Evolutionary conservation across 2,888 invertebrate species (phyloP).

Genomic region (Spodoptera littoralis): DNA sequence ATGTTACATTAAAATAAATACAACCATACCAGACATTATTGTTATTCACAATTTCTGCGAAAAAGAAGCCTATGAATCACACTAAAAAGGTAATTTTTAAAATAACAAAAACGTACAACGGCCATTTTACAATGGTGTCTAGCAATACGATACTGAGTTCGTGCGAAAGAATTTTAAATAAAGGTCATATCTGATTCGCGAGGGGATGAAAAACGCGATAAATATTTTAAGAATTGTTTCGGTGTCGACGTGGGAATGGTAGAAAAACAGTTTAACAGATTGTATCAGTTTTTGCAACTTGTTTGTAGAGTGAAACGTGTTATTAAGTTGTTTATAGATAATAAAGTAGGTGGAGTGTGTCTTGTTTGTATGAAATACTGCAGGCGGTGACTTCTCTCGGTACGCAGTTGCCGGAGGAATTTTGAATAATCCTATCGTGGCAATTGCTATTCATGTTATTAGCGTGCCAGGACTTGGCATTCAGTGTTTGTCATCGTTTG

Average conservation of each 20-base stretch:
- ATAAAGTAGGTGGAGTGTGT: conserved; percentile 31
- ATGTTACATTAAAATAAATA: no score
- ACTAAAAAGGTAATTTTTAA: no score
- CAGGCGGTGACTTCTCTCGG: conserved; percentile 27
- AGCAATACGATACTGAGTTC: conserved; percentile 2
- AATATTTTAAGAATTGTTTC: conserved; percentile 42
- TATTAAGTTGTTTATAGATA: conserved; percentile 43
- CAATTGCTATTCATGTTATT: conserved; percentile 23
- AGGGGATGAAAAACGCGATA: conserved; percentile 34
- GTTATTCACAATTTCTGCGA: no score
- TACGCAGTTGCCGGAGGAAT: conserved; percentile 22
- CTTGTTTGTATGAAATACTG: conserved; percentile 24
- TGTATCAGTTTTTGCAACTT: conserved; percentile 35
- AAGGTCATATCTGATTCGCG: conserved; percentile 30
- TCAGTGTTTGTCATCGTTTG: conserved; percentile 12
- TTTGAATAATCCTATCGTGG: conserved; percentile 18
- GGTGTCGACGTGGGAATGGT: conserved; percentile 32
- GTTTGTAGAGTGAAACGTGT: conserved; percentile 35
- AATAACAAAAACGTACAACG: conserved; percentile 1
- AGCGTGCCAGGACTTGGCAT: conserved; percentile 15
- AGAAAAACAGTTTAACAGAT: conserved; percentile 41
- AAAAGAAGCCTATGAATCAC: neutral
- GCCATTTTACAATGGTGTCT: conserved; percentile 6
- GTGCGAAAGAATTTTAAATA: conserved; percentile 31
- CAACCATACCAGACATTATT: no score